Evolutionary conservation across 2,113 vertebrate genomes (phyloP).

Genomic region (Osmerus eperlanus): DNA sequence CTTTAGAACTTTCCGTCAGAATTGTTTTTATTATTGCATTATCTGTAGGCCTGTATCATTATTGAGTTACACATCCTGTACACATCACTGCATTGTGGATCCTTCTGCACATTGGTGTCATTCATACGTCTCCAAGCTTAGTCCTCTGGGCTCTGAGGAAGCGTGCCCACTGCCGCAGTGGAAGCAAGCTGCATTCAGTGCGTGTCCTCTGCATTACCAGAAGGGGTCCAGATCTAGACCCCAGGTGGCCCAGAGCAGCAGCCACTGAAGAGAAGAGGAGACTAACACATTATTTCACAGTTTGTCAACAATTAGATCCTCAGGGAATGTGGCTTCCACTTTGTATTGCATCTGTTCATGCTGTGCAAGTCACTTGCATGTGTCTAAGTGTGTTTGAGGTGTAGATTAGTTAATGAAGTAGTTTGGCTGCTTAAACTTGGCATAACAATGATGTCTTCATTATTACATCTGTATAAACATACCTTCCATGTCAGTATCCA

Average conservation of each 20-base stretch:
- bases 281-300: constrained; percentile 32
- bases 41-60: not conserved
- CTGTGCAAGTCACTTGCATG: not conserved
- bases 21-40: not conserved
- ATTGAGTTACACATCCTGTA: not conserved
- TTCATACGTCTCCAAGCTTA: constrained; percentile 12
- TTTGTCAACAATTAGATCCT: constrained; percentile 51
- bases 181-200: constrained; percentile 30
- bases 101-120: not conserved
- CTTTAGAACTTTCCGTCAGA: too few species aligned
- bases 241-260: constrained; percentile 44
- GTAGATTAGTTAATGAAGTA: not conserved
- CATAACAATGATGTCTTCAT: constrained; percentile 12
- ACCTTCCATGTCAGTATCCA: too few species aligned
- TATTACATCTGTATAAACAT: not conserved
- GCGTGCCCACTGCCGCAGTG: constrained; percentile 13
- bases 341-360: constrained; percentile 20
- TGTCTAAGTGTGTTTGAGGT: constrained; percentile 10
- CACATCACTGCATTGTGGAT: not conserved
- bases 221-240: constrained; percentile 39
- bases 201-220: constrained; percentile 23
- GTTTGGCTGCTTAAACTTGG: constrained; percentile 1
- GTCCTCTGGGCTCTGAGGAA: constrained; percentile 7
- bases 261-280: constrained; percentile 27
- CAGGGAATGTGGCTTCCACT: constrained; percentile 31